A percentile compares a stretch with the other conserved stretches of the same genome.
Conservation (phyloP, 2,888 invertebrate genomes). For the Pomacea canaliculata region DNA sequence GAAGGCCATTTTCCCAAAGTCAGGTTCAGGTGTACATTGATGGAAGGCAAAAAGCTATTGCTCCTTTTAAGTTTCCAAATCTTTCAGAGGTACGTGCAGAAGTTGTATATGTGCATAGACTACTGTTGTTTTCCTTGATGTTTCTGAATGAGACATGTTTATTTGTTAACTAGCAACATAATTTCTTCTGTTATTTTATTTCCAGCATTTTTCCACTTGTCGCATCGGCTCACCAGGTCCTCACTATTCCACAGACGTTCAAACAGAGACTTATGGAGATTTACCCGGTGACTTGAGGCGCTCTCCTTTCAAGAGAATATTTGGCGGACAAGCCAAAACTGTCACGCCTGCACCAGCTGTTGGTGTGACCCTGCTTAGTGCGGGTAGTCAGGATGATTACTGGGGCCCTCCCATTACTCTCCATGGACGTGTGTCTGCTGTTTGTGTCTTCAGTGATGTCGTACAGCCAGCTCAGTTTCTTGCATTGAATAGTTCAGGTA, state of each 20-base stretch:
- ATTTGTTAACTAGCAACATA: background rate
- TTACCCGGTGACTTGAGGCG: background rate
- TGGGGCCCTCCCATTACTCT: conserved; percentile 74
- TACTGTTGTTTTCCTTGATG: background rate
- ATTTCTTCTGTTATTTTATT: background rate
- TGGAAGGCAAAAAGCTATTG: conserved; percentile 73
- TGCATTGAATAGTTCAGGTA: conserved; percentile 67
- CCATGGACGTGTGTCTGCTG: conserved; percentile 73
- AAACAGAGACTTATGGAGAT: background rate
- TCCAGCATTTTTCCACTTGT: conserved; percentile 20
- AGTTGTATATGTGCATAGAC: background rate
- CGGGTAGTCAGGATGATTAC: conserved; percentile 74
- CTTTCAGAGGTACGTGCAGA: conserved; percentile 72
- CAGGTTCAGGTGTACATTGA: conserved; percentile 76
- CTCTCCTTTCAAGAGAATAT: conserved; percentile 11
- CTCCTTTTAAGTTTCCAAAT: conserved; percentile 74
- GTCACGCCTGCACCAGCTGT: conserved; percentile 31
- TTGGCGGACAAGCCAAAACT: conserved; percentile 41
- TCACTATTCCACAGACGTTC: conserved; percentile 6
- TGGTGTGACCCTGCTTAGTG: conserved; percentile 73
- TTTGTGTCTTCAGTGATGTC: conserved; percentile 72
- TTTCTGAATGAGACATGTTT: background rate
- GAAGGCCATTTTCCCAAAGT: conserved; percentile 75
- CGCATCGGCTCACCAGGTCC: conserved; percentile 23
- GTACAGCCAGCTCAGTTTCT: conserved; percentile 68